These are phyloP conservation scores for Micrastur ruficollis DNA, from an alignment of 2,797 vertebrate species.

Conservation along the genomic window DNA sequence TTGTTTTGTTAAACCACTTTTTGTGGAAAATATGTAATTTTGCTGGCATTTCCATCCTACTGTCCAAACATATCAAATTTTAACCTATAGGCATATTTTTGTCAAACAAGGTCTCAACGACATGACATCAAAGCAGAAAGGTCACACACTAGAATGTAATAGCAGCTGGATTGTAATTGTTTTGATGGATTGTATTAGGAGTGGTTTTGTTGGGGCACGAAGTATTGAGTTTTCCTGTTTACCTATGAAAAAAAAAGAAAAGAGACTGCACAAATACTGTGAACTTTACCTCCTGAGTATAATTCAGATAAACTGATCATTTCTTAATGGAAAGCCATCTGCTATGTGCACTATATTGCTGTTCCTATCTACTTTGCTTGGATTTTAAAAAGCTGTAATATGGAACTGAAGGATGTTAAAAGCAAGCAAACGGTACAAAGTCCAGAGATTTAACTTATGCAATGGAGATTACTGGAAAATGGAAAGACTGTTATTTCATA, in stretches of 20 bases:
- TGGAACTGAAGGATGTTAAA: not conserved
- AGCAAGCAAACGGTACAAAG: not conserved
- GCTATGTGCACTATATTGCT: rapidly evolving
- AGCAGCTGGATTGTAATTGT: not conserved
- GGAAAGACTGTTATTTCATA: not conserved
- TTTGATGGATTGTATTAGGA: not conserved
- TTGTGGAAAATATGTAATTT: not conserved
- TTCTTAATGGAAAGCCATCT: not conserved
- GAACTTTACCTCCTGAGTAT: not conserved
- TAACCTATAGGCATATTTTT: not conserved
- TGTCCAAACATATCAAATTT: not conserved
- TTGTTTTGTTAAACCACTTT: not conserved
- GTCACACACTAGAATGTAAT: not conserved
- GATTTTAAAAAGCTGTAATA: not conserved
- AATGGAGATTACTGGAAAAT: not conserved
- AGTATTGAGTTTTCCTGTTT: not conserved
- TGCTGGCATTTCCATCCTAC: not conserved
- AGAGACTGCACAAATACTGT: not conserved
- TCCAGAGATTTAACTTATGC: not conserved
- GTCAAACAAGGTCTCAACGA: not conserved
- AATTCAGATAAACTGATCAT: not conserved
- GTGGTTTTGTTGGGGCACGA: not conserved
- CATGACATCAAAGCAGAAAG: not conserved
- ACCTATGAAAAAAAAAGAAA: not conserved
- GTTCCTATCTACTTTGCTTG: not conserved